These are phyloP conservation scores for Dynastes hyllus DNA, from an alignment of 2,888 invertebrate species.

Conservation along the genomic window DNA sequence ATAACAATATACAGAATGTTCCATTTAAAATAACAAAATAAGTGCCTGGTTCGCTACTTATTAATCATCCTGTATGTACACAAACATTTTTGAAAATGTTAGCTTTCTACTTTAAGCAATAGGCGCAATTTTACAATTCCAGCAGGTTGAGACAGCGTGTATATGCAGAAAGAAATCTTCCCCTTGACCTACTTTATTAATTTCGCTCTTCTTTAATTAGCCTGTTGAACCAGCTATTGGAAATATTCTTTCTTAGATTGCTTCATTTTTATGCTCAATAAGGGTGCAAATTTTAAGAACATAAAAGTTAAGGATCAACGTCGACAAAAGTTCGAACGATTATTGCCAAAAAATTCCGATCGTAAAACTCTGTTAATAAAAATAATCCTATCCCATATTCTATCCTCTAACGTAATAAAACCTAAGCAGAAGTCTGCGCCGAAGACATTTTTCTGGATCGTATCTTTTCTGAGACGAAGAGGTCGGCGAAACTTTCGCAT, in stretches of 20 bases:
- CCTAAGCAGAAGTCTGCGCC: conserved; percentile 26
- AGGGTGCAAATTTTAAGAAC: conserved; percentile 19
- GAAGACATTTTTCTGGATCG: conserved; percentile 34
- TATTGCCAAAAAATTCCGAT: conserved; percentile 31
- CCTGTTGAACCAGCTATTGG: background rate
- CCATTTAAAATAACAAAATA: too few species aligned
- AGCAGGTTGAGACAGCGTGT: too few species aligned
- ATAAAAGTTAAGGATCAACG: conserved; percentile 24
- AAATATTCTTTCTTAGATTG: background rate
- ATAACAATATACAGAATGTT: too few species aligned
- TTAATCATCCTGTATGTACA: too few species aligned
- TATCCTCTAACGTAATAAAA: conserved; percentile 32
- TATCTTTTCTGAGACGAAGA: conserved; percentile 3
- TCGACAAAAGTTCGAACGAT: conserved; percentile 25
- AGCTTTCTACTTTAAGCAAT: too few species aligned
- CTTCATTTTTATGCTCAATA: conserved; percentile 1
- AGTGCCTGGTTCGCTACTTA: too few species aligned
- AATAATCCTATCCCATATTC: conserved; percentile 33
- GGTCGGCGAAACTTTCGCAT: conserved; percentile 6
- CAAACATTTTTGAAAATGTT: too few species aligned
- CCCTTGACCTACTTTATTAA: too few species aligned
- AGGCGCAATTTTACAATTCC: too few species aligned
- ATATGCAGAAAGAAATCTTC: too few species aligned
- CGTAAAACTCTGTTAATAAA: conserved; percentile 44
- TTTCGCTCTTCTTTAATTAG: background rate